These are phyloP conservation scores for Indicator indicator DNA, from an alignment of 2,113 vertebrate genomes.

Conservation along the genomic window DNA sequence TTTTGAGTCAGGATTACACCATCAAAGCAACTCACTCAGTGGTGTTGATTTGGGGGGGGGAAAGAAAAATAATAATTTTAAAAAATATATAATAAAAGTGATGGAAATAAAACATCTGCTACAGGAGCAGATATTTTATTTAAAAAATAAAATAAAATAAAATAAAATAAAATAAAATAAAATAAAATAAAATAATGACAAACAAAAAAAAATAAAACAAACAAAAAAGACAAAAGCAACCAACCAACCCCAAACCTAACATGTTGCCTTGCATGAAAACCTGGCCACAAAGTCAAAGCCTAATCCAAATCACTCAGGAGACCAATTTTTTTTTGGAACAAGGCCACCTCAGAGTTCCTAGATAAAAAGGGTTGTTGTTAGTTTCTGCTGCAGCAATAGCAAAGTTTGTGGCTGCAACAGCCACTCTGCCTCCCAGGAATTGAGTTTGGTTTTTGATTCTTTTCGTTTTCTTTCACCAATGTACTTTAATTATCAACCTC, in stretches of 20 bases:
- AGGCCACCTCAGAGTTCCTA: slow-evolving; percentile 35
- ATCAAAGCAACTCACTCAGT: slow-evolving; percentile 54
- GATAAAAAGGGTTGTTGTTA: slow-evolving; percentile 18
- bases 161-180: background rate
- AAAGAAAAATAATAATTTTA: background rate
- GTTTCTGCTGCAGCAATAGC: slow-evolving; percentile 7
- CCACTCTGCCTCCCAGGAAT: background rate
- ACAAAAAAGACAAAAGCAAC: slow-evolving; percentile 21
- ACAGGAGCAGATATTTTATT: slow-evolving; percentile 50
- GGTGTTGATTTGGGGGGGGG: slow-evolving; percentile 36
- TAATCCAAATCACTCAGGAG: slow-evolving; percentile 54
- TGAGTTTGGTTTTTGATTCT: no score
- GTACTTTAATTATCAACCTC: slow-evolving; percentile 25
- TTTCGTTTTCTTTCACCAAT: background rate
- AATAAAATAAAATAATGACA: background rate
- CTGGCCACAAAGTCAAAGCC: slow-evolving; percentile 50
- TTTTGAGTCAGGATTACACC: slow-evolving; percentile 25
- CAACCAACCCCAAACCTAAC: no score
- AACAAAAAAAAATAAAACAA: background rate
- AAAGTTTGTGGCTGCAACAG: slow-evolving; percentile 21
- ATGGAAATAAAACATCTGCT: slow-evolving; percentile 72
- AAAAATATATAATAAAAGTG: background rate
- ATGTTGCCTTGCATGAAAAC: slow-evolving; percentile 47
- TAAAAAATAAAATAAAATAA: background rate
- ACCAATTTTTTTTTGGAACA: slow-evolving; percentile 37